Base-by-base conservation (phyloP, 2,888 invertebrate genomes). In the Griposia aprilina region DNA sequence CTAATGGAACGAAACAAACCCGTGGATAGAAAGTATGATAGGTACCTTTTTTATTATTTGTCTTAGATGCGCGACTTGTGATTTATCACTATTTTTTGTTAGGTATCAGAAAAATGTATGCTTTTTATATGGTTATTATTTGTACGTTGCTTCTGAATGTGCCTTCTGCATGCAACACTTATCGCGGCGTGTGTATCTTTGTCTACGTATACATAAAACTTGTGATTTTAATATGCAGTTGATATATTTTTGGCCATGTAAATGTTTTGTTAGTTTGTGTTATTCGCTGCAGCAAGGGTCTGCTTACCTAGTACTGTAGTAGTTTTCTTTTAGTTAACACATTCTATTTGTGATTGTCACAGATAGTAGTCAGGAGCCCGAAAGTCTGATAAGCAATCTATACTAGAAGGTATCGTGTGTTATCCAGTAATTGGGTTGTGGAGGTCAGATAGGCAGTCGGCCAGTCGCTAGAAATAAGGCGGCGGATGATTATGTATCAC, bases 41-140 rank as follows among this genome's bases (percentile, higher is more conserved):
- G n/a, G n/a, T n/a, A n/a, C n/a, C 30, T 3, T 36, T 41, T 68
- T 68, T 36, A 66, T 10, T 17, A 66, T 66, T n/a, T 57, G 63
- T 76, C 55, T 76, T 26, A 63, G 65, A 17, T 30, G 10, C 52
- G 6, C 20, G 30, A n/a, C 20, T 60, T 50, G 45, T 76, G 11
- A n/a, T 15, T 20, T 36, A 36, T 1, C 30, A 36, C n/a, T n/a
- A 36, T 36, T 36, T 36, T 36, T 36, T 36, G 30, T 36, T 36
- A 36, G 2, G 3, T 36, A 36, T 11, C 50, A 41, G 4, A n/a
- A n/a, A n/a, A n/a, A n/a, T n/a, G n/a, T n/a, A n/a, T n/a, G n/a
- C n/a, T n/a, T n/a, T 17, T 17, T 10, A 63, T 23, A n/a, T n/a
- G n/a, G 10, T 17, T 30, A 6, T 5, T 7, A 30, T 26, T 13